A percentile compares a stretch with the other conserved stretches of the same genome.
phyloP scores from a whole-genome alignment of 1,140 invertebrate species.

The Adoxophyes honmai region DNA sequence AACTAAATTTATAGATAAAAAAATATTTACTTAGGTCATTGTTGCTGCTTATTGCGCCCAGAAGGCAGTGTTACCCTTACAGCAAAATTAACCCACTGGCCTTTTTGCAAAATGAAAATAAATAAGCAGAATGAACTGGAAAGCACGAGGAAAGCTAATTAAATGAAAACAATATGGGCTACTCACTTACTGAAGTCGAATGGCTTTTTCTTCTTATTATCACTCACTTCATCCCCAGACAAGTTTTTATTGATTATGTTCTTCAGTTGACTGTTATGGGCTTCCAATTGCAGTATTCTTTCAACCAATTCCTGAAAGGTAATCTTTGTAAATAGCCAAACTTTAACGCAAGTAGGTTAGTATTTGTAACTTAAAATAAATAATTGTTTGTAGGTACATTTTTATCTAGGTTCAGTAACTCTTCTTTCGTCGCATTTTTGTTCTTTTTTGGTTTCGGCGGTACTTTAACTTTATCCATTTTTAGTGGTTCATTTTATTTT shows the following conservation, averaged over 20 bases:
- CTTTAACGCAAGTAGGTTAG: constrained; percentile 26
- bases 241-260: constrained; percentile 78
- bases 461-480: constrained; percentile 34
- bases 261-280: constrained; percentile 81
- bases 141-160: too few relatives aligned
- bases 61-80: too few relatives aligned
- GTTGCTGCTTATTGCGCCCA: too few relatives aligned
- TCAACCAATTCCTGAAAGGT: constrained; percentile 78
- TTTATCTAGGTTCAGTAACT: constrained; percentile 51
- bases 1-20: too few relatives aligned
- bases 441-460: constrained; percentile 44
- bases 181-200: constrained; percentile 82
- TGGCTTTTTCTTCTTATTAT: constrained; percentile 45
- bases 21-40: too few relatives aligned
- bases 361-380: constrained; percentile 14
- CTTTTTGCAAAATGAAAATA: too few relatives aligned
- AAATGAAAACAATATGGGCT: neutral
- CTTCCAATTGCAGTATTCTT: constrained; percentile 79
- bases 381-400: constrained; percentile 43
- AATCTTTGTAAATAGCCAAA: constrained; percentile 9
- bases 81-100: too few relatives aligned
- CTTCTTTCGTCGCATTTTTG: constrained; percentile 36
- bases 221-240: constrained; percentile 33
- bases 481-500: neutral
- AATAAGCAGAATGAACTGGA: too few relatives aligned